Percentiles rank a stretch among this genome's conserved stretches.
phyloP scores from a whole-genome alignment of 2,113 vertebrate genomes.

The Naja naja region DNA sequence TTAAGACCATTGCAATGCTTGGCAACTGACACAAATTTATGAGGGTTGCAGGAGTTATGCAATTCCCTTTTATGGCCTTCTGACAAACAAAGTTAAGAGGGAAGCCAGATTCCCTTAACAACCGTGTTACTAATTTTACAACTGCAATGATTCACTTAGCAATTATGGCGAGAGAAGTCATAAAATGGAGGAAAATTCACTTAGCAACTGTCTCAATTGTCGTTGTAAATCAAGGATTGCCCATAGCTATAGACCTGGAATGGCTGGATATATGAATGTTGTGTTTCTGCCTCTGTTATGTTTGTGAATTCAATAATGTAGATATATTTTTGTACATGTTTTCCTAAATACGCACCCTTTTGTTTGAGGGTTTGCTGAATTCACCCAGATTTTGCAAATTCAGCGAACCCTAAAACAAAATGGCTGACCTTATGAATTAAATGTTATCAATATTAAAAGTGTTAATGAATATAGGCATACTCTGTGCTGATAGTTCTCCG shows the following conservation, averaged over 20 bases:
- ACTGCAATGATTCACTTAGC: too few species aligned
- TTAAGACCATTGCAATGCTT: neutral
- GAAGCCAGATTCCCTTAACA: too few species aligned
- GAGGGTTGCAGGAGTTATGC: neutral
- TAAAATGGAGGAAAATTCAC: too few species aligned
- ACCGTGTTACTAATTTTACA: too few species aligned
- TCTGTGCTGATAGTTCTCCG: neutral
- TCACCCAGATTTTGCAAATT: neutral
- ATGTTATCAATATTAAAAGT: neutral
- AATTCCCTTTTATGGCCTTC: too few species aligned
- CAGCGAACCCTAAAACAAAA: neutral
- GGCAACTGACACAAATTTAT: neutral
- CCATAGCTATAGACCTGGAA: neutral
- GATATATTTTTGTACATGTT: neutral
- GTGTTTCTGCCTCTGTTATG: neutral
- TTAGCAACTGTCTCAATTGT: too few species aligned
- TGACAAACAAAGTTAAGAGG: too few species aligned
- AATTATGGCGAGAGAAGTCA: too few species aligned
- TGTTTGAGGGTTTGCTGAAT: neutral
- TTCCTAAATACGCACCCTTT: neutral
- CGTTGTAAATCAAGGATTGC: too few species aligned
- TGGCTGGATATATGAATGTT: neutral
- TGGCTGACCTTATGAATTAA: neutral
- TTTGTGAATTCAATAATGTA: neutral
- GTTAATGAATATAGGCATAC: neutral